Percentiles rank a stretch among this genome's conserved stretches.
These are phyloP conservation scores for Petrolisthes manimaculis DNA, from an alignment of 2,888 invertebrate species.

Conservation along the genomic window DNA sequence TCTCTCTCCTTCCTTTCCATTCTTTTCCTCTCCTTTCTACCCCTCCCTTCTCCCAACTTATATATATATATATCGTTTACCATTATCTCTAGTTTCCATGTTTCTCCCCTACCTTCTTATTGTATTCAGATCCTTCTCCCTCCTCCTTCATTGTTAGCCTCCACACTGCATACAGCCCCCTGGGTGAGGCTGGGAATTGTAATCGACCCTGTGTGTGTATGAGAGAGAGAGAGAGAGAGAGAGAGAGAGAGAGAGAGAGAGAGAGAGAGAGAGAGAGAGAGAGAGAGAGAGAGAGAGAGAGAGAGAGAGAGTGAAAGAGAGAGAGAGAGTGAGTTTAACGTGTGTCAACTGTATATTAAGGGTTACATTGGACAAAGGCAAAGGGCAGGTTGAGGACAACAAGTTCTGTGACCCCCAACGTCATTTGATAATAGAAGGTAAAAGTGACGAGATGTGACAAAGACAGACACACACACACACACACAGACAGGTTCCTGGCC, in stretches of 20 bases:
- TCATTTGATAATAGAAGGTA: too few species aligned
- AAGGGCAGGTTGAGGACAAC: too few species aligned
- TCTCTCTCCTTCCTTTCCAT: neutral
- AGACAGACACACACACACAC: too few species aligned
- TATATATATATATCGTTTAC: neutral
- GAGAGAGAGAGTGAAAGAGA: neutral
- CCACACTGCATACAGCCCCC: too few species aligned
- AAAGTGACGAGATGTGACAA: too few species aligned
- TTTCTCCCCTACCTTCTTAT: neutral
- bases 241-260: slow-evolving; percentile 23
- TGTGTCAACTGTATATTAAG: neutral
- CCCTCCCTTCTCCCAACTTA: neutral
- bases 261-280: slow-evolving; percentile 12
- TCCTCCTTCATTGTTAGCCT: neutral
- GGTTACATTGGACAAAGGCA: too few species aligned
- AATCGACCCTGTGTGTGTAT: neutral
- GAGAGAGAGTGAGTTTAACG: neutral
- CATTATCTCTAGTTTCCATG: too few species aligned
- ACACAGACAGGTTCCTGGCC: too few species aligned
- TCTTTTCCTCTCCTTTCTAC: neutral
- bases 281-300: slow-evolving; percentile 1
- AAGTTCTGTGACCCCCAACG: too few species aligned
- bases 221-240: neutral
- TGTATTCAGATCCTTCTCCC: neutral
- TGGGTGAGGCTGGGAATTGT: too few species aligned